A percentile compares a stretch with the other conserved stretches of the same genome.
Evolutionary conservation across 2,113 vertebrate genomes (phyloP).

Genomic region (Menidia beryllina): DNA sequence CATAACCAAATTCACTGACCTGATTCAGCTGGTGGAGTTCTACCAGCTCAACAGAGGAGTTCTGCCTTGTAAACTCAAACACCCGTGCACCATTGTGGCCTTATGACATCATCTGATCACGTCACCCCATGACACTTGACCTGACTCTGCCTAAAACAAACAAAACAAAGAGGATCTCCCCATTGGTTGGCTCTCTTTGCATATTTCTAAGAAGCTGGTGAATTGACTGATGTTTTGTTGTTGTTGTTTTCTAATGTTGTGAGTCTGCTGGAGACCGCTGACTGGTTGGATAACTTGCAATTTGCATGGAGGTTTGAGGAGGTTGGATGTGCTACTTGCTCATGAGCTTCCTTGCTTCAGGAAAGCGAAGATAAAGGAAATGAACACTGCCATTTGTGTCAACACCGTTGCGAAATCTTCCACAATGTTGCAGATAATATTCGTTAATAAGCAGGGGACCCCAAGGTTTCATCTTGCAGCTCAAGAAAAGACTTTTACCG

Average conservation of each 20-base stretch:
- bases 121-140: constrained; percentile 67
- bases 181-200: constrained; percentile 36
- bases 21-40: constrained; percentile 99
- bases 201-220: constrained; percentile 68
- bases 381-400: constrained; percentile 68
- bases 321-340: constrained; percentile 39
- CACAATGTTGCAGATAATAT: constrained; percentile 37
- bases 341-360: constrained; percentile 8
- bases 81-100: constrained; percentile 97
- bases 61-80: constrained; percentile 98
- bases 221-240: constrained; percentile 65
- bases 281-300: constrained; percentile 35
- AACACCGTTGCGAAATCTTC: constrained; percentile 53
- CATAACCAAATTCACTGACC: constrained; percentile 97
- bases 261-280: constrained; percentile 63
- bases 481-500: constrained; percentile 31
- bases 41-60: constrained; percentile 99
- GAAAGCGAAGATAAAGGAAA: constrained; percentile 37
- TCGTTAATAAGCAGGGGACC: constrained; percentile 57
- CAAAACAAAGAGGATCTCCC: constrained; percentile 49
- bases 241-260: constrained; percentile 39
- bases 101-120: constrained; percentile 87
- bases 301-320: constrained; percentile 54
- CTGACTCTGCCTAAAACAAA: constrained; percentile 71
- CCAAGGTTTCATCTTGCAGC: constrained; percentile 30